phyloP scores from a whole-genome alignment of 2,888 invertebrate genomes.

The Lysandra coridon region DNA sequence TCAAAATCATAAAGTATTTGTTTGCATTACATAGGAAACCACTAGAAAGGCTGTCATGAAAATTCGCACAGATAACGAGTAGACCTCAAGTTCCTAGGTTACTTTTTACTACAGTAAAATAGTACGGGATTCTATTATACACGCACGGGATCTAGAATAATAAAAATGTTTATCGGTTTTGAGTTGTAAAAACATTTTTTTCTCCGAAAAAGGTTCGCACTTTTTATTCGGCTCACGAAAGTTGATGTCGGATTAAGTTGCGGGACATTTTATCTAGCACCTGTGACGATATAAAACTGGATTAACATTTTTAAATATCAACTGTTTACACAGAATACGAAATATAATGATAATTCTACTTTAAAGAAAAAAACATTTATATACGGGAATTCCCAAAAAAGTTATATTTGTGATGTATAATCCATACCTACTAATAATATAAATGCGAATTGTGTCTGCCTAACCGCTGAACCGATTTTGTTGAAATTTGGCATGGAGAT shows the following conservation, averaged over 20 bases:
- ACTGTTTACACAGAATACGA: not conserved
- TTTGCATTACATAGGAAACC: not conserved
- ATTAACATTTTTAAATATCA: slow-evolving; percentile 39
- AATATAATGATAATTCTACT: not conserved
- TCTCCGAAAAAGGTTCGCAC: not conserved
- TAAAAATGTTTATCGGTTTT: not conserved
- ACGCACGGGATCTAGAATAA: not conserved
- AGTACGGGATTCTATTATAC: not conserved
- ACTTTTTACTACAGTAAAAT: not conserved
- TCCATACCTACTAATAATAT: too few relatives aligned
- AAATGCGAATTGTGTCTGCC: too few relatives aligned
- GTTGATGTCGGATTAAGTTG: slow-evolving; percentile 56
- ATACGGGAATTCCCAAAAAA: too few relatives aligned
- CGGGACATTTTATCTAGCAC: slow-evolving; percentile 57
- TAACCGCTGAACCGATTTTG: too few relatives aligned
- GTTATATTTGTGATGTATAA: too few relatives aligned
- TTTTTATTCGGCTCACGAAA: slow-evolving; percentile 29
- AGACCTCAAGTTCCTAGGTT: not conserved
- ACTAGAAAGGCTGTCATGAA: not conserved
- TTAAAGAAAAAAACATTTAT: not conserved
- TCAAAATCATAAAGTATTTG: not conserved
- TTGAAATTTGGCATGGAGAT: too few relatives aligned
- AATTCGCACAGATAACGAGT: not conserved
- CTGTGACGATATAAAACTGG: slow-evolving; percentile 51
- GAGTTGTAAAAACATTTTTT: not conserved